A percentile compares a stretch with the other conserved stretches of the same genome.
Conservation (phyloP, 2,113 vertebrate genomes). For the Syrrhaptes paradoxus region DNA sequence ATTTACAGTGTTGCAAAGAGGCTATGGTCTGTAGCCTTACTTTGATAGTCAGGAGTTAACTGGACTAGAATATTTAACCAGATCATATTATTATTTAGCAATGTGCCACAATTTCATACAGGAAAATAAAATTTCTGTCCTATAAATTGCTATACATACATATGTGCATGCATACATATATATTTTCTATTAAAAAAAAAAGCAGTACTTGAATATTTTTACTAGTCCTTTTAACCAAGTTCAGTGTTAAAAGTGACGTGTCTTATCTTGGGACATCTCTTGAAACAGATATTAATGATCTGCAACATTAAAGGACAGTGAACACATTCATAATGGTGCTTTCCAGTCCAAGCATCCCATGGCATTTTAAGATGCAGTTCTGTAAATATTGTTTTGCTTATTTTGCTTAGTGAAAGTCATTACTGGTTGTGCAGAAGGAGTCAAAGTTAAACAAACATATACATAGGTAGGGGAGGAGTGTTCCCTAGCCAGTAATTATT, state of each 20-base stretch:
- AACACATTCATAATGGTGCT: background rate
- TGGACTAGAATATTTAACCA: background rate
- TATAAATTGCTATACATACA: background rate
- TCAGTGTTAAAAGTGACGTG: background rate
- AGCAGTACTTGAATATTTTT: background rate
- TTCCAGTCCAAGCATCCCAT: background rate
- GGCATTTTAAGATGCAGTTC: background rate
- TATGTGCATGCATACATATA: background rate
- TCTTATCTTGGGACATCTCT: background rate
- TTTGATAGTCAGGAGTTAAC: background rate
- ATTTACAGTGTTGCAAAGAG: background rate
- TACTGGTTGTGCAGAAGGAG: background rate
- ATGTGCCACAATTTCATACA: background rate
- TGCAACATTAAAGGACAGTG: background rate
- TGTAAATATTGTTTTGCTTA: background rate
- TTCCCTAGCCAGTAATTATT: background rate
- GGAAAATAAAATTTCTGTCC: background rate
- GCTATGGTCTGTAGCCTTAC: background rate
- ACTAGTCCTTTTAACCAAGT: background rate
- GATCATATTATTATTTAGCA: background rate
- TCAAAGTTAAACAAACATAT: background rate
- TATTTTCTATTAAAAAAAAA: background rate
- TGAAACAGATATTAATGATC: background rate
- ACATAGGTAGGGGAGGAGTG: background rate
- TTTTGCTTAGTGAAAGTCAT: background rate